phyloP scores from a whole-genome alignment of 2,113 vertebrate species.

The Garra rufa region DNA sequence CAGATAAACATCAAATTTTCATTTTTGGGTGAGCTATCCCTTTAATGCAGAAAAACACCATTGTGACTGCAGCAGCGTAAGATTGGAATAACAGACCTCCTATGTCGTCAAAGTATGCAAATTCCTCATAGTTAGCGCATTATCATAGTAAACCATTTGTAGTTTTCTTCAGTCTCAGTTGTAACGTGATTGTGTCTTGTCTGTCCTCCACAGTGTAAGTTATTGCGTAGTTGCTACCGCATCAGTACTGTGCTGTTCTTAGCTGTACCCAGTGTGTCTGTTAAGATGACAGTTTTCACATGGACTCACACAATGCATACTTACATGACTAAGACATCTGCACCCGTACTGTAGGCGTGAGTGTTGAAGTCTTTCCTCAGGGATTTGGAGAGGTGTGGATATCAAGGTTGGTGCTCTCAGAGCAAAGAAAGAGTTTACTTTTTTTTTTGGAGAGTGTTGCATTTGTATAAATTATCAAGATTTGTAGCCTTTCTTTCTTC shows the following conservation, averaged over 20 bases:
- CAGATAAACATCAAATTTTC: no score
- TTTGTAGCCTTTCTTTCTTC: slow-evolving; percentile 91
- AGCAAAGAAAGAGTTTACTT: slow-evolving; percentile 91
- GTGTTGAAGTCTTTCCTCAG: slow-evolving; percentile 91
- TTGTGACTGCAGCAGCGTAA: background rate
- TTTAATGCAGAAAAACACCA: background rate
- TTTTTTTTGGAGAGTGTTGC: slow-evolving; percentile 92
- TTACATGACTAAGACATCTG: slow-evolving; percentile 2
- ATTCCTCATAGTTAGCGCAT: background rate
- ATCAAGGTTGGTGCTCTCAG: slow-evolving; percentile 87
- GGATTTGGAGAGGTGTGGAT: slow-evolving; percentile 88
- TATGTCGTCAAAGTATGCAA: background rate
- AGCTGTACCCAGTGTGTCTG: slow-evolving; percentile 55
- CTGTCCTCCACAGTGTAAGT: slow-evolving; percentile 4
- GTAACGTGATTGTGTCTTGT: slow-evolving; percentile 11
- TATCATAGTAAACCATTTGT: background rate
- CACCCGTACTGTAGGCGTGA: slow-evolving; percentile 49
- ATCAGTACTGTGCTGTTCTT: slow-evolving; percentile 60
- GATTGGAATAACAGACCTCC: background rate
- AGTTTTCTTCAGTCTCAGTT: background rate
- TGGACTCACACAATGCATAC: slow-evolving; percentile 28
- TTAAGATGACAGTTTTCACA: slow-evolving; percentile 23
- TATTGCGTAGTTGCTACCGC: slow-evolving; percentile 17
- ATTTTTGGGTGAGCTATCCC: background rate
- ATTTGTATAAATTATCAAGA: slow-evolving; percentile 98